Evolutionary conservation across 2,113 vertebrate genomes (phyloP).

Genomic region (Poecilia latipinna): DNA sequence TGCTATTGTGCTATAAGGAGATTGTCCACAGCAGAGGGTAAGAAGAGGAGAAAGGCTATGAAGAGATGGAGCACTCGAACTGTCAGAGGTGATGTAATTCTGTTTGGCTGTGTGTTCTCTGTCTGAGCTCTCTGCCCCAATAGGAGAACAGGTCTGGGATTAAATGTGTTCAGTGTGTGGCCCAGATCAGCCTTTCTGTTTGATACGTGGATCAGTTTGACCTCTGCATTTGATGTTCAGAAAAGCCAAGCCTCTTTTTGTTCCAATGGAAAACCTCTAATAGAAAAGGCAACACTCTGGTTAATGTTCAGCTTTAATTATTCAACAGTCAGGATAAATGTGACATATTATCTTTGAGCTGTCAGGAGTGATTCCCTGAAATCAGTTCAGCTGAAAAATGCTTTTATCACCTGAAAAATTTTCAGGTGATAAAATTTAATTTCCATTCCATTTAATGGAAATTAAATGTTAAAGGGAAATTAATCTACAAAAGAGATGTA

Average conservation of each 20-base stretch:
- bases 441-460: background rate
- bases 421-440: too few relatives aligned
- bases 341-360: background rate
- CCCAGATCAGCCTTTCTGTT: constrained; percentile 54
- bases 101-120: constrained; percentile 57
- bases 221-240: constrained; percentile 70
- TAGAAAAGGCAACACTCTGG: constrained; percentile 35
- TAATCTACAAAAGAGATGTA: too few relatives aligned
- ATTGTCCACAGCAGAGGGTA: constrained; percentile 69
- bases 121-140: constrained; percentile 54
- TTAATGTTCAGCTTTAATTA: background rate
- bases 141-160: constrained; percentile 47
- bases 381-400: background rate
- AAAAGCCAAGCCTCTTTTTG: constrained; percentile 56
- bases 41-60: constrained; percentile 67
- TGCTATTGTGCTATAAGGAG: constrained; percentile 73
- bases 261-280: constrained; percentile 56
- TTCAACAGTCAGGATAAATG: background rate
- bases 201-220: constrained; percentile 70
- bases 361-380: background rate
- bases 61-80: constrained; percentile 66
- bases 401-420: too few relatives aligned
- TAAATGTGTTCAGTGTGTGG: constrained; percentile 74
- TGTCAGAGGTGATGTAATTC: constrained; percentile 73
- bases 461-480: background rate